Base-by-base conservation (phyloP, 2,113 vertebrate genomes). In the Cynoglossus semilaevis region DNA sequence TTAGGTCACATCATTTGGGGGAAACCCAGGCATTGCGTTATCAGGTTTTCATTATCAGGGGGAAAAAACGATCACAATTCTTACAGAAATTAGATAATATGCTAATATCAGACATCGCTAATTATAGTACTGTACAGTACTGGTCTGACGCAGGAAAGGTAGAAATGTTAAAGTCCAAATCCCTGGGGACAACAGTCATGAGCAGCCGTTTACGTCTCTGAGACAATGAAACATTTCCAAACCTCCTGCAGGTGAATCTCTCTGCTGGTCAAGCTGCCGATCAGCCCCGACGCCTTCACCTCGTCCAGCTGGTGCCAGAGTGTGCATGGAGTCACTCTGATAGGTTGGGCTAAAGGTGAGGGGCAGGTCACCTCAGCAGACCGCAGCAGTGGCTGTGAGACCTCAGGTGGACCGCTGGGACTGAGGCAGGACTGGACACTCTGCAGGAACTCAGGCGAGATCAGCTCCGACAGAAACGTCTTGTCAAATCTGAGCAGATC, bases 201-300 rank as follows among this genome's bases (percentile, higher is more conserved):
- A 29, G 3, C 22, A 29, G 6, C 22, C 6, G 38, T 41, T 11
- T 8, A 1, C 38, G 10, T 9, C 4, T 7, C 16, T 50, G 29
- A 40, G 16, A 34, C 4, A 11, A 18, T 29, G 12, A 34, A 38
- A 40, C 15, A 60, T 7, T 13, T 44, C n/a, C 56, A 10, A 29
- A 93, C 92, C 91, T 93, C 93, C 70, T 93, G 93, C 51, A 89
- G 81, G 41, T 44, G 55, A 51, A 84, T 72, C 58, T 93, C 83
- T 53, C 40, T 79, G 10, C 13, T 6, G 1, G 77, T 72, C 55
- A 93, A 65, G 1, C 16, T 63, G 16, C 65, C 15, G 37, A 90
- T 73, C 9, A 92, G 67, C 14, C 87, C 85, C 14, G 80, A 61
- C 0, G 16, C 46, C 74, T 89, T 89, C 60, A 92, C 92, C 65